These are phyloP conservation scores for Julus scanicus DNA, from an alignment of 2,888 invertebrate species.

Conservation along the genomic window DNA sequence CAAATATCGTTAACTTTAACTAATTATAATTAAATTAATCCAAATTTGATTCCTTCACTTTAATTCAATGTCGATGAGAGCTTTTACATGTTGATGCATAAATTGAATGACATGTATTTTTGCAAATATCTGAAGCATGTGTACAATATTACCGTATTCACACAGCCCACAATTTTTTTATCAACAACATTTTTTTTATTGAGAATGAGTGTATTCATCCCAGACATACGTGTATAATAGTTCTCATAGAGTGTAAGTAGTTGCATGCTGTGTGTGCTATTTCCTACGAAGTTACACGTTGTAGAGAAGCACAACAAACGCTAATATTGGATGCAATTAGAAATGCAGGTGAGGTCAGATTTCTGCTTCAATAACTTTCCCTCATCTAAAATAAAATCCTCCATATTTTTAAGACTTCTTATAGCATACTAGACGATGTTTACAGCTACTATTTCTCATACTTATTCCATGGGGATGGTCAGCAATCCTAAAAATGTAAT, in stretches of 20 bases:
- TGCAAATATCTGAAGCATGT: too few relatives aligned
- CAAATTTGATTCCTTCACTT: not conserved
- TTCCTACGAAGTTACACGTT: not conserved
- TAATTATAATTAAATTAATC: too few relatives aligned
- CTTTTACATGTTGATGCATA: too few relatives aligned
- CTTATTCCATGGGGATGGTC: not conserved
- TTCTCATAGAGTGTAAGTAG: not conserved
- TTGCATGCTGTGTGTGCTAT: not conserved
- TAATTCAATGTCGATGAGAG: not conserved
- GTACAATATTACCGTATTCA: too few relatives aligned
- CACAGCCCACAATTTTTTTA: too few relatives aligned
- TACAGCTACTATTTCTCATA: too few relatives aligned
- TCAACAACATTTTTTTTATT: not conserved
- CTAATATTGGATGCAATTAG: not conserved
- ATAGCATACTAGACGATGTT: not conserved
- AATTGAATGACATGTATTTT: too few relatives aligned
- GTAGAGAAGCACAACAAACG: not conserved
- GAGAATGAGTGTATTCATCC: not conserved
- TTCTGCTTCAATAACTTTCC: not conserved
- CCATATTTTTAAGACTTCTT: not conserved
- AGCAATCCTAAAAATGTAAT: too few relatives aligned
- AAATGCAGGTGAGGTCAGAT: not conserved
- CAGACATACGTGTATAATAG: not conserved
- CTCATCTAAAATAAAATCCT: not conserved
- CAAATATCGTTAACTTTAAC: too few relatives aligned